phyloP scores from a whole-genome alignment of 35 echinoderm and acorn worm species.

The Nesometra sesokonis region DNA sequence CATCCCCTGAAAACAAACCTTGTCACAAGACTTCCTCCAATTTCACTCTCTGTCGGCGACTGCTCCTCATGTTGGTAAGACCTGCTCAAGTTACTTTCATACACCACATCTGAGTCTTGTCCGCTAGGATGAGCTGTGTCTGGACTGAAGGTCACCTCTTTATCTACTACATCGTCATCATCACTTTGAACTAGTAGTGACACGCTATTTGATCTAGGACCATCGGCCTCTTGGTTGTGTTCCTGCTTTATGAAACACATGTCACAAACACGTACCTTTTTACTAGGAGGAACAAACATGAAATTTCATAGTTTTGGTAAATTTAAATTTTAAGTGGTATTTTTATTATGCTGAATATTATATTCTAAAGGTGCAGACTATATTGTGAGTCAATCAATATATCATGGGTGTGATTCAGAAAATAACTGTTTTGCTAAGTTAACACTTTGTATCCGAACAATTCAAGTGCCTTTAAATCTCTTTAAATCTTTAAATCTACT shows the following conservation, averaged over 20 bases:
- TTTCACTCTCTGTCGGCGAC: background rate
- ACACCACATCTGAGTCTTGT: background rate
- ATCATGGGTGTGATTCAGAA: too few relatives aligned
- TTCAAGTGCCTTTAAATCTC: too few relatives aligned
- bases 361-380: too few relatives aligned
- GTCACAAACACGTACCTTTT: slow-evolving; percentile 72
- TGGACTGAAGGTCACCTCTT: background rate
- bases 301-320: too few relatives aligned
- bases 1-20: background rate
- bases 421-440: too few relatives aligned
- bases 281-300: slow-evolving; percentile 15
- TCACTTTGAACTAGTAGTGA: background rate
- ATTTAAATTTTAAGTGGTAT: too few relatives aligned
- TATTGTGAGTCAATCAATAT: too few relatives aligned
- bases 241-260: slow-evolving; percentile 68
- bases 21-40: background rate
- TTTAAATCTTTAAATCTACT: too few relatives aligned
- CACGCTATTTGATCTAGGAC: background rate
- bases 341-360: too few relatives aligned
- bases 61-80: background rate
- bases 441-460: too few relatives aligned
- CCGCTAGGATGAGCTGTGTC: background rate
- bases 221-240: slow-evolving; percentile 49
- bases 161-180: background rate
- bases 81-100: background rate